These are phyloP conservation scores for Gryllus bimaculatus DNA, from an alignment of 1,140 invertebrate species.

Conservation along the genomic window DNA sequence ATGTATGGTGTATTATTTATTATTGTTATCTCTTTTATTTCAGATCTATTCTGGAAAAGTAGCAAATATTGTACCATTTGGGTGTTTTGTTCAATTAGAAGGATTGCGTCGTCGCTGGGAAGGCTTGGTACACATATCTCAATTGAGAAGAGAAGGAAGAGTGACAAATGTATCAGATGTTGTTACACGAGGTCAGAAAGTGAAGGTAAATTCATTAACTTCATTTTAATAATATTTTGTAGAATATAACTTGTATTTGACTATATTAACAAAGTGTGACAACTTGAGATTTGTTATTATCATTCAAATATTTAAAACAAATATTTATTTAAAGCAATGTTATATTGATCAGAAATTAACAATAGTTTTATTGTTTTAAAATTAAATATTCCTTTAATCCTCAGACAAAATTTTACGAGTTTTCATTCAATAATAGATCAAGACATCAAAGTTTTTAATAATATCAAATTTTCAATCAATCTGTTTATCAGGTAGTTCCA, in stretches of 20 bases:
- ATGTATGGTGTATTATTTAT: neutral
- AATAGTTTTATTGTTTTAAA: no score
- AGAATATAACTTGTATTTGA: neutral
- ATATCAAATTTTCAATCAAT: no score
- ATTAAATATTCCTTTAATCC: no score
- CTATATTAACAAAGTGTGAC: neutral
- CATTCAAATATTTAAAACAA: no score
- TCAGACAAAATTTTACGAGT: no score
- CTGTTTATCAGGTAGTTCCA: no score
- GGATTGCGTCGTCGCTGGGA: constrained; percentile 82
- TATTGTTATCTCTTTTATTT: constrained; percentile 17
- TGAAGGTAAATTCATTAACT: constrained; percentile 53
- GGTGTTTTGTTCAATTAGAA: constrained; percentile 94
- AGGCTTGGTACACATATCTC: constrained; percentile 96
- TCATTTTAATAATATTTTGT: neutral
- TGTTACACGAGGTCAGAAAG: constrained; percentile 79
- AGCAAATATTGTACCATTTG: constrained; percentile 92
- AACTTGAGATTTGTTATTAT: neutral
- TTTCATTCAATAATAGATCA: no score
- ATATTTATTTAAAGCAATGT: no score
- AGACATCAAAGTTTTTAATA: no score
- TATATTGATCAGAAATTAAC: no score
- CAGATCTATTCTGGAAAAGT: constrained; percentile 91
- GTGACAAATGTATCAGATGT: constrained; percentile 93
- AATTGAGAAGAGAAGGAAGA: constrained; percentile 82